Conservation (phyloP, 2,888 invertebrate species). For the Lepidochrysops patricia region DNA sequence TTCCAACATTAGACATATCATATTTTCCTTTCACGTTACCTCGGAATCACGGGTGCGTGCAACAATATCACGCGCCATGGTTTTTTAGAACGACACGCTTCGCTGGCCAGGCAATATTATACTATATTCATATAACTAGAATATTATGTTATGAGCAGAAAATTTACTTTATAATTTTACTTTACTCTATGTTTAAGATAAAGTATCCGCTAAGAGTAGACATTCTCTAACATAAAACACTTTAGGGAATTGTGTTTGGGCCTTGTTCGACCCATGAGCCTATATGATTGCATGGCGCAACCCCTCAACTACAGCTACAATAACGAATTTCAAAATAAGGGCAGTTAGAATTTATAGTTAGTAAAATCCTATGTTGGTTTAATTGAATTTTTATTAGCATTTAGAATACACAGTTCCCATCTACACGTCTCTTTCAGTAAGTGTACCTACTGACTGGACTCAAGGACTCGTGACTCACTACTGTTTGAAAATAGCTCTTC, state of each 20-base stretch:
- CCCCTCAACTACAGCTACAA: neutral
- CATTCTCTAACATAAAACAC: neutral
- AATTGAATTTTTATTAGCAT: neutral
- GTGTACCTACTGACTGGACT: slow-evolving; percentile 1
- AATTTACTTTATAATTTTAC: neutral
- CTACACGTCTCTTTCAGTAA: neutral
- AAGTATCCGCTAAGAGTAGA: neutral
- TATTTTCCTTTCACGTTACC: slow-evolving; percentile 10
- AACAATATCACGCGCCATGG: slow-evolving; percentile 32
- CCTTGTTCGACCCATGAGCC: neutral
- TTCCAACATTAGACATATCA: slow-evolving; percentile 1
- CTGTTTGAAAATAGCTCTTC: slow-evolving; percentile 5
- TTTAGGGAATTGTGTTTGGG: neutral
- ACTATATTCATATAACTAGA: neutral
- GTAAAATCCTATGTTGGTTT: too few relatives aligned
- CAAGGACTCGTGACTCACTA: slow-evolving; percentile 7
- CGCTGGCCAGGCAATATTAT: slow-evolving; percentile 13
- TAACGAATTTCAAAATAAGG: neutral
- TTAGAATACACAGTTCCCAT: neutral
- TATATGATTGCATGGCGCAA: too few relatives aligned
- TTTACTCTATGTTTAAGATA: neutral
- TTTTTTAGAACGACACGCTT: slow-evolving; percentile 36
- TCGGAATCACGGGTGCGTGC: slow-evolving; percentile 18
- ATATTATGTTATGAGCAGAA: neutral
- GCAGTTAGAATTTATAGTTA: too few relatives aligned